phyloP scores from a whole-genome alignment of 2,797 vertebrate genomes.

The Sparus aurata region DNA sequence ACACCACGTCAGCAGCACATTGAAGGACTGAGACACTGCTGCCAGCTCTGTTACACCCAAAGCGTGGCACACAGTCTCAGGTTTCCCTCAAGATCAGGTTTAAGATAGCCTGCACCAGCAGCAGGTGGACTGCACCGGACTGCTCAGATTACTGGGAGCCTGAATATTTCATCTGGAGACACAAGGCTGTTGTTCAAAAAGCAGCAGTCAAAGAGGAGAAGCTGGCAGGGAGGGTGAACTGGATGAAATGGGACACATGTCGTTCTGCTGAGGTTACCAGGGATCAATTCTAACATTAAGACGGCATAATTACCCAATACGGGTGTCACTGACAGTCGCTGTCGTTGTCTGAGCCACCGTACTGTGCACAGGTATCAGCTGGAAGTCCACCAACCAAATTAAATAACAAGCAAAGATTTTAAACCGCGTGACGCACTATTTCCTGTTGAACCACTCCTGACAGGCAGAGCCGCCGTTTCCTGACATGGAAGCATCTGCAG shows the following conservation, averaged over 20 bases:
- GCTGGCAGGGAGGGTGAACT: neutral
- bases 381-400: slow-evolving; percentile 64
- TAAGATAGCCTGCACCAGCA: slow-evolving; percentile 33
- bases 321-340: slow-evolving; percentile 35
- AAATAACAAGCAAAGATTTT: slow-evolving; percentile 55
- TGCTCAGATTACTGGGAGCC: slow-evolving; percentile 64
- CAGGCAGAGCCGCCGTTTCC: slow-evolving; percentile 61
- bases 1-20: neutral
- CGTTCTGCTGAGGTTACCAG: slow-evolving; percentile 46
- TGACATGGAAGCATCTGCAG: slow-evolving; percentile 71
- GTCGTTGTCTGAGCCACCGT: slow-evolving; percentile 5
- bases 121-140: slow-evolving; percentile 61
- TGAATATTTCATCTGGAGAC: slow-evolving; percentile 81
- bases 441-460: slow-evolving; percentile 63
- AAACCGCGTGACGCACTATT: slow-evolving; percentile 40
- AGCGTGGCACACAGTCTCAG: slow-evolving; percentile 61
- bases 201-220: slow-evolving; percentile 63
- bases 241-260: slow-evolving; percentile 56
- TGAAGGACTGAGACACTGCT: slow-evolving; percentile 22
- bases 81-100: slow-evolving; percentile 77
- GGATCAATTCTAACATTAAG: slow-evolving; percentile 46
- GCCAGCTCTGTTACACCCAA: slow-evolving; percentile 60
- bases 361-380: slow-evolving; percentile 33
- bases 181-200: slow-evolving; percentile 53
- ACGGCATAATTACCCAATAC: slow-evolving; percentile 47